Conservation (phyloP, 2,888 invertebrate species). For the Physocephala rufipes region DNA sequence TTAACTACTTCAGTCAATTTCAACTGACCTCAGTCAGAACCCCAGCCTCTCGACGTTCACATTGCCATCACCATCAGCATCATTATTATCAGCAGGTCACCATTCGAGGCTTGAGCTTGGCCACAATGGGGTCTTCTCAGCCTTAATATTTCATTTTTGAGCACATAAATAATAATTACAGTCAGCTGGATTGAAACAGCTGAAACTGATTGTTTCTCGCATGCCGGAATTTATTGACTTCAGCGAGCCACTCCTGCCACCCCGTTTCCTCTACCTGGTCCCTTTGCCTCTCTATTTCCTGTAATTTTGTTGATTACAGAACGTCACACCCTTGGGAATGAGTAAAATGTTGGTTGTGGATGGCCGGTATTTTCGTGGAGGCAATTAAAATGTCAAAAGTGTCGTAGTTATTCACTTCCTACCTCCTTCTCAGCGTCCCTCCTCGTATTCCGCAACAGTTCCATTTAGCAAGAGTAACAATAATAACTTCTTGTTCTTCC, state of each 20-base stretch:
- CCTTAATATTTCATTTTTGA: constrained; percentile 21
- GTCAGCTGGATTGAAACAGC: constrained; percentile 17
- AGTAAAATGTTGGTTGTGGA: neutral
- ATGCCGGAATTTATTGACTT: no score
- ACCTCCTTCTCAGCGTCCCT: neutral
- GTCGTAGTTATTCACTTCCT: neutral
- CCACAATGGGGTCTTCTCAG: constrained; percentile 7
- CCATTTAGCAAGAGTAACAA: neutral
- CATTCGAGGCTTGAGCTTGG: neutral
- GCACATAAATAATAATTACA: constrained; percentile 25
- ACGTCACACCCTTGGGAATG: neutral
- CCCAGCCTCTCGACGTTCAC: neutral
- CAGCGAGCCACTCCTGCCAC: no score
- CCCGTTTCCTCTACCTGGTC: constrained; percentile 4
- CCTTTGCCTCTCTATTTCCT: no score
- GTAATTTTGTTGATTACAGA: no score
- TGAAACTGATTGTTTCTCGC: neutral
- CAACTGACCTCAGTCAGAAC: no score
- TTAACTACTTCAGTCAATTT: no score
- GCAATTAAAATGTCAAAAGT: constrained; percentile 8
- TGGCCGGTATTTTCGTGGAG: neutral
- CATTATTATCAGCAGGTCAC: neutral
- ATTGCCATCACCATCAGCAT: neutral
- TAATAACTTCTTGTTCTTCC: constrained; percentile 10
- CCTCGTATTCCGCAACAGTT: neutral